phyloP scores from a whole-genome alignment of 2,797 vertebrate genomes.

The Erethizon dorsatum region DNA sequence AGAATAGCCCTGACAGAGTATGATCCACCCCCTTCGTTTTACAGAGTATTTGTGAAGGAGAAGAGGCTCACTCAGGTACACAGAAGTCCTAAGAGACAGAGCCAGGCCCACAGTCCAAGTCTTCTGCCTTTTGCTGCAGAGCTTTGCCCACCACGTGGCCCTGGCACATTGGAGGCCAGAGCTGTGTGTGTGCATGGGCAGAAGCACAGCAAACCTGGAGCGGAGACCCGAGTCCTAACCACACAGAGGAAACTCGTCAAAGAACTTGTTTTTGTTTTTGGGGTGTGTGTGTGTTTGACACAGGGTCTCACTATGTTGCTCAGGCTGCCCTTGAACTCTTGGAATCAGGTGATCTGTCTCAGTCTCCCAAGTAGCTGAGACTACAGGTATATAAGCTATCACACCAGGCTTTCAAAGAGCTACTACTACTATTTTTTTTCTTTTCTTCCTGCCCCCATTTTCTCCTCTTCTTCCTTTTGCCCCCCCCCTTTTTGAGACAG shows the following conservation, averaged over 20 bases:
- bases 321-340: not conserved
- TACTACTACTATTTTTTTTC: not conserved
- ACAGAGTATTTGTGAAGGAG: not conserved
- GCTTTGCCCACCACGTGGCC: not conserved
- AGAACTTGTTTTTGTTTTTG: not conserved
- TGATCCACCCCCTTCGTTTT: not conserved
- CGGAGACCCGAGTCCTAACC: not conserved
- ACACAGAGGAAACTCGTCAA: not conserved
- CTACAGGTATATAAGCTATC: not conserved
- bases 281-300: not conserved
- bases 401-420: not conserved
- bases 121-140: not conserved
- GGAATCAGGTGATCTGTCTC: not conserved
- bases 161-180: not conserved
- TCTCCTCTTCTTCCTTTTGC: not conserved
- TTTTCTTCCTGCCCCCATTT: not conserved
- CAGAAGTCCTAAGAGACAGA: not conserved
- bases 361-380: not conserved
- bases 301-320: not conserved
- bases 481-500: not conserved
- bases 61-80: not conserved
- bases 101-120: not conserved
- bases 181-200: not conserved
- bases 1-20: not conserved
- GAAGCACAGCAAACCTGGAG: not conserved